Evolutionary conservation across 2,113 vertebrate species (phyloP).

Genomic region (Gobio gobio): DNA sequence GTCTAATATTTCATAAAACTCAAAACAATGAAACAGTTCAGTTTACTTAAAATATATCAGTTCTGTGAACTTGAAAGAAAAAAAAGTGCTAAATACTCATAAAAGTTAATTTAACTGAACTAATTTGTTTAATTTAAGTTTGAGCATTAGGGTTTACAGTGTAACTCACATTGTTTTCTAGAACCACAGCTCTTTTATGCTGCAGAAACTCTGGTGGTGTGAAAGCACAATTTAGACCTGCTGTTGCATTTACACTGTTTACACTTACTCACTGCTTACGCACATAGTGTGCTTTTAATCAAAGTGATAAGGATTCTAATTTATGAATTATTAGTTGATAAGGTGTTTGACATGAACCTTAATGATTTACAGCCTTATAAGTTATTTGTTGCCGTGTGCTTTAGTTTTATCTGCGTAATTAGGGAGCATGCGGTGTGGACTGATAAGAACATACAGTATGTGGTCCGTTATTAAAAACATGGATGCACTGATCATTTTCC

Average conservation of each 20-base stretch:
- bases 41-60: too few species aligned
- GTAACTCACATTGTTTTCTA: too few species aligned
- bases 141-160: too few species aligned
- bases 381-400: neutral
- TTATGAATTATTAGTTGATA: constrained; percentile 19
- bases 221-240: neutral
- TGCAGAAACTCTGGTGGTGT: neutral
- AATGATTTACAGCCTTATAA: constrained; percentile 10
- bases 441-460: constrained; percentile 23
- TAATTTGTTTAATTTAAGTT: too few species aligned
- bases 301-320: constrained; percentile 33
- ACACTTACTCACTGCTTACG: neutral
- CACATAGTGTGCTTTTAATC: constrained; percentile 22
- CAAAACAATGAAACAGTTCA: too few species aligned
- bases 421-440: neutral
- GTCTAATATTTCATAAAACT: too few species aligned
- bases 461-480: neutral
- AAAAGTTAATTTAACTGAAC: too few species aligned
- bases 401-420: constrained; percentile 24
- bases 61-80: too few species aligned
- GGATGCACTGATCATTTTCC: neutral
- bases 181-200: neutral
- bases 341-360: neutral
- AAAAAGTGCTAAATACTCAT: too few species aligned
- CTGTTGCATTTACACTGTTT: constrained; percentile 9